Percentiles rank a stretch among this genome's conserved stretches.
Conservation (phyloP, 2,113 vertebrate species). For the Gallinago jamesoni region DNA sequence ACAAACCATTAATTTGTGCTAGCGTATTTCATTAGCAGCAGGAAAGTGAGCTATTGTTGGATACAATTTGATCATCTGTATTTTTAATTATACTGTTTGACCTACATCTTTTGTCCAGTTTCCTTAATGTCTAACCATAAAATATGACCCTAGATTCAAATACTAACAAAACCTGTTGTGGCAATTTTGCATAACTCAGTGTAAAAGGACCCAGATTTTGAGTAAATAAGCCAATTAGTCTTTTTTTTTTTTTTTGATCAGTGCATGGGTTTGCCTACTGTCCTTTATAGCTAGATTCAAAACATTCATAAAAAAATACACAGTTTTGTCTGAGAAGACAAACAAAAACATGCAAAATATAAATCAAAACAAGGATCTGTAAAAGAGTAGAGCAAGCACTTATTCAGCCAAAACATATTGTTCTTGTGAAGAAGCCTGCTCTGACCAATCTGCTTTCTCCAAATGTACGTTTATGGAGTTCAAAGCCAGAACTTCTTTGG, state of each 20-base stretch:
- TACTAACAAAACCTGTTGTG: background rate
- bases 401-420: conserved; percentile 39
- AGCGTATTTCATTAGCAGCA: conserved; percentile 19
- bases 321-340: conserved; percentile 19
- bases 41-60: conserved; percentile 8
- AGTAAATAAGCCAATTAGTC: conserved; percentile 12
- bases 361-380: conserved; percentile 29
- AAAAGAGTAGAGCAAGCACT: conserved; percentile 11
- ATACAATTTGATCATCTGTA: conserved; percentile 17
- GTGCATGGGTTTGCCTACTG: background rate
- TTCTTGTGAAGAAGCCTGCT: conserved; percentile 19
- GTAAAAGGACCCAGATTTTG: background rate
- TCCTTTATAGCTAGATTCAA: background rate
- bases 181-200: background rate
- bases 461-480: background rate
- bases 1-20: conserved; percentile 11
- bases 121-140: background rate
- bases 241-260: background rate
- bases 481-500: conserved; percentile 1
- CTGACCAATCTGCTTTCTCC: background rate
- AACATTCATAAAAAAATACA: background rate
- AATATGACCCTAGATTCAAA: background rate
- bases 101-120: background rate
- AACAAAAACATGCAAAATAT: background rate
- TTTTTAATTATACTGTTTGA: conserved; percentile 36